Evolutionary conservation across 2,113 vertebrate species (phyloP).

Genomic region (Syngnathus typhle): DNA sequence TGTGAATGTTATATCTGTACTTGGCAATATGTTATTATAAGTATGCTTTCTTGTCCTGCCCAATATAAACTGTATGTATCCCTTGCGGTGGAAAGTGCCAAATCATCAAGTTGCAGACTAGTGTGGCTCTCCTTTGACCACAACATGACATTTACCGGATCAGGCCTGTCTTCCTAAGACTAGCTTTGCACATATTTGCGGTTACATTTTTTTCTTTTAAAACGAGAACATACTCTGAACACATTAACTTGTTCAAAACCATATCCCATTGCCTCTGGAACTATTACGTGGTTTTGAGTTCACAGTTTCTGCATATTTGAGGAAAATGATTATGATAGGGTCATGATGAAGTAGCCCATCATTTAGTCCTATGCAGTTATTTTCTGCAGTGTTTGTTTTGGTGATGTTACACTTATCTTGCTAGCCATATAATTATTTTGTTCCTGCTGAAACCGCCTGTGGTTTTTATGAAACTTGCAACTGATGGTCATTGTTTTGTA

Average conservation of each 20-base stretch:
- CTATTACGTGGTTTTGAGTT: constrained; percentile 32
- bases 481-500: constrained; percentile 43
- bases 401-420: constrained; percentile 43
- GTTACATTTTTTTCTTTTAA: constrained; percentile 30
- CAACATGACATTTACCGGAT: constrained; percentile 47
- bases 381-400: constrained; percentile 47
- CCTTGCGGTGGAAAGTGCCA: constrained; percentile 41
- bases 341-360: constrained; percentile 27
- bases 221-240: constrained; percentile 25
- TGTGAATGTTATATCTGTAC: neutral
- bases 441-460: constrained; percentile 48
- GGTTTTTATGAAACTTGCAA: constrained; percentile 53
- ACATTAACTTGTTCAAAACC: constrained; percentile 31
- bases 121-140: constrained; percentile 41
- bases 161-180: constrained; percentile 34
- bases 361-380: constrained; percentile 33
- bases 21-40: constrained; percentile 47
- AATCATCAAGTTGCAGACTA: constrained; percentile 50
- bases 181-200: constrained; percentile 55
- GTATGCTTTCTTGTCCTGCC: constrained; percentile 18
- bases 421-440: constrained; percentile 55
- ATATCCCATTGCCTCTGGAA: constrained; percentile 29
- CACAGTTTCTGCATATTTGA: constrained; percentile 37
- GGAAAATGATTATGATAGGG: constrained; percentile 38
- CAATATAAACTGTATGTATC: constrained; percentile 20